Evolutionary conservation across 1,140 invertebrate species (phyloP).

Genomic region (Orchesella cincta): DNA sequence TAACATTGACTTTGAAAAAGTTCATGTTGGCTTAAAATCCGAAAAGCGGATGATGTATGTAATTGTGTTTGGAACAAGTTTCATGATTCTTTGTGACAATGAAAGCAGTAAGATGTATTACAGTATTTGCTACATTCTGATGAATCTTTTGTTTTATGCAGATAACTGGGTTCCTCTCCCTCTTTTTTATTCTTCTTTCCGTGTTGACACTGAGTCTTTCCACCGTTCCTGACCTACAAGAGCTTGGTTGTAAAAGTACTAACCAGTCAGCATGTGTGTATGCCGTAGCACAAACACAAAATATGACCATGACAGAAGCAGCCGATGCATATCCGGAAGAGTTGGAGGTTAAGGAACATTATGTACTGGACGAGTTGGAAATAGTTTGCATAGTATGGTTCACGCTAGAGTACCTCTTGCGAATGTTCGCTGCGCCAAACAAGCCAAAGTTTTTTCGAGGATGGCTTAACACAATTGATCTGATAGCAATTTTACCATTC

Average conservation of each 20-base stretch:
- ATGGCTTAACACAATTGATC: conserved; percentile 96
- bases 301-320: background rate
- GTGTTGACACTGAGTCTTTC: conserved; percentile 42
- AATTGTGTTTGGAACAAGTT: too few relatives aligned
- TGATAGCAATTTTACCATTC: conserved; percentile 97
- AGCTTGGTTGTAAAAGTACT: conserved; percentile 12
- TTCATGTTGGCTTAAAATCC: too few relatives aligned
- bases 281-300: conserved; percentile 22
- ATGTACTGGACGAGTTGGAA: conserved; percentile 83
- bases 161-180: conserved; percentile 44
- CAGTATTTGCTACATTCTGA: background rate
- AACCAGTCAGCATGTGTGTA: conserved; percentile 32
- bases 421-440: conserved; percentile 97
- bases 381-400: conserved; percentile 99
- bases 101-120: background rate
- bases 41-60: too few relatives aligned
- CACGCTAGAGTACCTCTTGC: conserved; percentile 94
- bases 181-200: conserved; percentile 47
- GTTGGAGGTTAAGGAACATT: conserved; percentile 31
- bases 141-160: background rate
- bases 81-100: too few relatives aligned
- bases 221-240: conserved; percentile 42
- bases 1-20: too few relatives aligned
- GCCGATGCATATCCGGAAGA: background rate
- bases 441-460: conserved; percentile 99